A percentile compares a stretch with the other conserved stretches of the same genome.
Conservation (phyloP, 2,113 vertebrate species). For the Cranoglanis bouderius region DNA sequence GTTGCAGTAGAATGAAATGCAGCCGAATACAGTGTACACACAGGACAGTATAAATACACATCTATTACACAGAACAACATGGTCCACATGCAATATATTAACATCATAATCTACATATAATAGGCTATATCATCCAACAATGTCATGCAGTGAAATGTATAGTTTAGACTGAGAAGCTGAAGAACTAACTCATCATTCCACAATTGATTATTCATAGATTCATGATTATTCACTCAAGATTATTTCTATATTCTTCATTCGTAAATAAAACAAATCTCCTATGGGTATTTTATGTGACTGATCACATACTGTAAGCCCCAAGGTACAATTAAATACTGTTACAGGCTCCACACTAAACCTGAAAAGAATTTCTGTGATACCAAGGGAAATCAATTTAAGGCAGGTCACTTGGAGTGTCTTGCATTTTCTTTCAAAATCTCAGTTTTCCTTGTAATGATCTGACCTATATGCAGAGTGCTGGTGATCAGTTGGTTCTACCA, state of each 20-base stretch:
- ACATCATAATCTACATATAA: not conserved
- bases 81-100: not conserved
- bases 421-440: not conserved
- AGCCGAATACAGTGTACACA: no score
- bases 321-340: slow-evolving; percentile 19
- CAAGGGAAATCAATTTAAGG: slow-evolving; percentile 18
- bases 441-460: slow-evolving; percentile 8
- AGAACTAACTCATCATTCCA: not conserved
- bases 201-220: not conserved
- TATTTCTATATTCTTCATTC: not conserved
- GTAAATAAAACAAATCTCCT: not conserved
- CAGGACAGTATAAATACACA: no score
- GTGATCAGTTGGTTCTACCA: not conserved
- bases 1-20: not conserved
- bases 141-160: not conserved
- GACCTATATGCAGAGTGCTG: slow-evolving; percentile 28
- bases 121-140: not conserved
- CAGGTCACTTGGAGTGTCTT: not conserved
- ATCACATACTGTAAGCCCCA: not conserved
- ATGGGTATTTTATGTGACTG: not conserved
- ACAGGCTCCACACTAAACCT: not conserved
- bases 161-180: not conserved
- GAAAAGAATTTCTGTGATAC: not conserved
- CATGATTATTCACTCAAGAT: not conserved
- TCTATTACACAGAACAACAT: not conserved